phyloP scores from a whole-genome alignment of 2,888 invertebrate genomes.

The Morinoia aosen region DNA sequence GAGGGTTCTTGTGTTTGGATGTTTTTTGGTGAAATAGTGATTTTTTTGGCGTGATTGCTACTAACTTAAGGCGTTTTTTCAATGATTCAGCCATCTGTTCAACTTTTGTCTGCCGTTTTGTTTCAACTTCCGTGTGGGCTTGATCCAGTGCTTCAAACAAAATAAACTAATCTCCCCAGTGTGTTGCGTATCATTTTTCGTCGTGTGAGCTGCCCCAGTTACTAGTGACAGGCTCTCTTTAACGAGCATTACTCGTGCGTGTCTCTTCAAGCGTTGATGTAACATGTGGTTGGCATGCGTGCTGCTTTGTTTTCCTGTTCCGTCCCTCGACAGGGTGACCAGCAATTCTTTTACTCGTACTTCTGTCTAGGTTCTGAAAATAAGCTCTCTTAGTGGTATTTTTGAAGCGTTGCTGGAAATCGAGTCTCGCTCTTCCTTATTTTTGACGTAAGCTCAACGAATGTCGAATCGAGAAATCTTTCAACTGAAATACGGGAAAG shows the following conservation, averaged over 20 bases:
- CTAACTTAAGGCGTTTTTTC: not conserved
- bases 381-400: too few relatives aligned
- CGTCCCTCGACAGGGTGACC: not conserved
- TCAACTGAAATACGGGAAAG: too few relatives aligned
- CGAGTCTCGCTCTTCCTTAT: too few relatives aligned
- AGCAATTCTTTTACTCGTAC: too few relatives aligned
- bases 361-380: too few relatives aligned
- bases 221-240: not conserved
- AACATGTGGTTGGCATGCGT: not conserved
- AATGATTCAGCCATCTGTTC: not conserved
- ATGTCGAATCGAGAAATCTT: too few relatives aligned
- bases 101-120: not conserved
- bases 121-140: not conserved
- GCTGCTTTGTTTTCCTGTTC: not conserved
- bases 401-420: too few relatives aligned
- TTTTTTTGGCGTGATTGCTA: not conserved
- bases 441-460: too few relatives aligned
- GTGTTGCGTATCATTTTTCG: not conserved
- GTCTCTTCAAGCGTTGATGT: not conserved
- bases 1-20: not conserved
- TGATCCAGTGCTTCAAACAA: not conserved
- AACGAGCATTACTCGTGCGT: not conserved
- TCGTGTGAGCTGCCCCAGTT: not conserved
- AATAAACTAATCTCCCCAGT: not conserved
- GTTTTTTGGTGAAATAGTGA: not conserved